phyloP scores from a whole-genome alignment of 2,113 vertebrate genomes.

The Oxygymnocypris stewartii region DNA sequence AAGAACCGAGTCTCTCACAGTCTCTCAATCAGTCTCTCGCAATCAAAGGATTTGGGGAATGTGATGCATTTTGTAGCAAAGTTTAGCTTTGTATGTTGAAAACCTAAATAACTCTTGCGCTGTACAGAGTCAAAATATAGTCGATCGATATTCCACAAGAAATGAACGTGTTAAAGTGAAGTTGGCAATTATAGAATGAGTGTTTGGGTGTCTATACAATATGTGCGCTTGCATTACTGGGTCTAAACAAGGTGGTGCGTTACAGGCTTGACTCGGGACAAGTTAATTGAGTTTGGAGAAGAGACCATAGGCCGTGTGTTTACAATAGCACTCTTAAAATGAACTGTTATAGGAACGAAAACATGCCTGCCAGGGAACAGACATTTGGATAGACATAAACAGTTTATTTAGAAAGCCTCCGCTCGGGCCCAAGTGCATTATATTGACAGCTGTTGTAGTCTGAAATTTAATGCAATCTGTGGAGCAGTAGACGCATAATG shows the following conservation, averaged over 20 bases:
- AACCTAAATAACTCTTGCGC: not conserved
- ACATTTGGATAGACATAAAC: constrained; percentile 38
- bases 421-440: not conserved
- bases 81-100: not conserved
- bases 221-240: not conserved
- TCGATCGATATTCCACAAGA: not conserved
- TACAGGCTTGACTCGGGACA: constrained; percentile 30
- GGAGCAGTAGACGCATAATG: not conserved
- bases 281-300: constrained; percentile 46
- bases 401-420: constrained; percentile 28
- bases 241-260: constrained; percentile 18
- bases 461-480: constrained; percentile 33
- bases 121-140: not conserved
- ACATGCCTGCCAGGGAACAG: constrained; percentile 24
- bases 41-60: constrained; percentile 8
- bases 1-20: constrained; percentile 12
- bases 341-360: constrained; percentile 35
- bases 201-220: not conserved
- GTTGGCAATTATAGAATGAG: not conserved
- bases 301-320: constrained; percentile 4
- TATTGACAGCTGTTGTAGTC: constrained; percentile 27
- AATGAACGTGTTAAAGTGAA: not conserved
- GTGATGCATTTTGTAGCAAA: not conserved
- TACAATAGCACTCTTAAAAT: constrained; percentile 28
- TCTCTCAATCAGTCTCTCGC: constrained; percentile 14